These are phyloP conservation scores for Brachirus orientalis DNA, from an alignment of 2,113 vertebrate species.

Conservation along the genomic window DNA sequence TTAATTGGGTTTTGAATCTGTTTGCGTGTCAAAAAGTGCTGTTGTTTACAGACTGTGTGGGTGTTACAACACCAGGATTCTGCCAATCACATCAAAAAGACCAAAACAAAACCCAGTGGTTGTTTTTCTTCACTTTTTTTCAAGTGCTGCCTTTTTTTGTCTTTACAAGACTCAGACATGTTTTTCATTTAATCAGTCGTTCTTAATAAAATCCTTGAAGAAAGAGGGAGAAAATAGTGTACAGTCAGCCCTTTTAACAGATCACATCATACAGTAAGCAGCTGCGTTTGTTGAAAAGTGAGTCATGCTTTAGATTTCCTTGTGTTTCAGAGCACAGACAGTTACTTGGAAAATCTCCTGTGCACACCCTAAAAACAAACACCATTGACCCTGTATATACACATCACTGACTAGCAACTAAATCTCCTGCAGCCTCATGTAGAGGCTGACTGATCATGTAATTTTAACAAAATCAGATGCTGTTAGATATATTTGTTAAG, in stretches of 20 bases:
- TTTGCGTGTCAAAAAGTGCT: slow-evolving; percentile 78
- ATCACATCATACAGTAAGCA: slow-evolving; percentile 77
- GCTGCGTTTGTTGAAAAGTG: slow-evolving; percentile 77
- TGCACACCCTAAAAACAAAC: slow-evolving; percentile 81
- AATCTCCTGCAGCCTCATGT: too few relatives aligned
- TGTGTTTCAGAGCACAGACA: slow-evolving; percentile 75
- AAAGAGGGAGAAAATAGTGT: slow-evolving; percentile 54
- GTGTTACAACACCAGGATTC: slow-evolving; percentile 65
- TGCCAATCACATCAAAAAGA: slow-evolving; percentile 71
- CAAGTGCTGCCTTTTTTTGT: slow-evolving; percentile 42
- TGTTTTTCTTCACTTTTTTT: slow-evolving; percentile 47
- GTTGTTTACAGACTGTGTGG: slow-evolving; percentile 80
- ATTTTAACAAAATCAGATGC: too few relatives aligned
- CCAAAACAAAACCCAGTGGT: slow-evolving; percentile 20
- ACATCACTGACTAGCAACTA: slow-evolving; percentile 52
- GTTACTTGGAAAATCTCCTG: slow-evolving; percentile 76
- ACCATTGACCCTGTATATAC: slow-evolving; percentile 69
- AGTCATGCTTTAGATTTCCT: slow-evolving; percentile 80
- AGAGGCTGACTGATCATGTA: too few relatives aligned
- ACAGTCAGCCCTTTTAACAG: slow-evolving; percentile 69
- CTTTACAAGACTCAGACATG: slow-evolving; percentile 62
- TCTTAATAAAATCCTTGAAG: slow-evolving; percentile 67
- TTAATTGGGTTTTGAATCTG: slow-evolving; percentile 78
- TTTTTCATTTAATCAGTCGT: slow-evolving; percentile 69
- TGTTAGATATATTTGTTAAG: too few relatives aligned